Conservation (phyloP, 2,113 vertebrate species). For the Lagenorhynchus albirostris region DNA sequence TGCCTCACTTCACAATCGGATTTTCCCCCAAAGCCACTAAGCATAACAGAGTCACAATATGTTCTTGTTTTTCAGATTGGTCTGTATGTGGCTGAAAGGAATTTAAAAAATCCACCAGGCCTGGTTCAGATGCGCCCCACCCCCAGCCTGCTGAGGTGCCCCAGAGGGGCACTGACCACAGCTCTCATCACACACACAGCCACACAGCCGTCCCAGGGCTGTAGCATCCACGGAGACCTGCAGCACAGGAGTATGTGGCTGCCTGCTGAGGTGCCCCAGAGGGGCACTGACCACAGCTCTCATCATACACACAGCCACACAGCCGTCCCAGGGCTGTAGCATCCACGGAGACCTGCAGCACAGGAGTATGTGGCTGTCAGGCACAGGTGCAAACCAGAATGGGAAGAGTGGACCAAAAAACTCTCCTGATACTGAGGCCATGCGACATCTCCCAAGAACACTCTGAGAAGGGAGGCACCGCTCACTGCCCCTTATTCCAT, state of each 20-base stretch:
- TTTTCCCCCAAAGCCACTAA: neutral
- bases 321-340: neutral
- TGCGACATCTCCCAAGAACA: neutral
- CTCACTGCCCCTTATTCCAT: accelerated
- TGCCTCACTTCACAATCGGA: neutral
- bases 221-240: neutral
- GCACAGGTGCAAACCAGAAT: neutral
- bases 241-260: no score
- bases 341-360: neutral
- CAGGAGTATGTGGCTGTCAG: accelerated
- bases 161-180: neutral
- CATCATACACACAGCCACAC: neutral
- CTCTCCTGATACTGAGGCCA: neutral
- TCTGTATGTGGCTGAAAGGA: constrained; percentile 3
- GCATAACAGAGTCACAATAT: neutral
- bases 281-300: neutral
- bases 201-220: neutral
- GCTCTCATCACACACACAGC: neutral
- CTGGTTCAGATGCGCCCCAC: neutral
- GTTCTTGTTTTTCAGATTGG: neutral
- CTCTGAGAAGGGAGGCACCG: neutral
- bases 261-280: neutral
- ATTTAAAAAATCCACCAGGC: neutral
- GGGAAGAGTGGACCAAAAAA: neutral
- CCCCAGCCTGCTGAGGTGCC: neutral